A percentile compares a stretch with the other conserved stretches of the same genome.
Evolutionary conservation across 2,113 vertebrate species (phyloP).

Genomic region (Megaceryle torquata): DNA sequence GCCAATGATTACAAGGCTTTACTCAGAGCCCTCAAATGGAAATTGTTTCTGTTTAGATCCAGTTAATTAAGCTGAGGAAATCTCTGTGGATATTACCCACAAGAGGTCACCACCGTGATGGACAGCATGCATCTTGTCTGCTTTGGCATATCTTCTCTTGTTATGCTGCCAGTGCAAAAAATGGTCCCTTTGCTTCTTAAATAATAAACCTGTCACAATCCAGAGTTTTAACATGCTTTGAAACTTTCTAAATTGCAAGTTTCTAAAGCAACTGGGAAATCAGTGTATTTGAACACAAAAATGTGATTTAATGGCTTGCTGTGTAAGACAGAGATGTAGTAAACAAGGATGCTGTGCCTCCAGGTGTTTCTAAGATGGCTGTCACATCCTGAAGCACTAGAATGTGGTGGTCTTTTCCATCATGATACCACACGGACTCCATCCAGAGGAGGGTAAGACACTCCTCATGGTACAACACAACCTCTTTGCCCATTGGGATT

Average conservation of each 20-base stretch:
- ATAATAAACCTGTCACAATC: neutral
- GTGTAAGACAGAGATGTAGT: neutral
- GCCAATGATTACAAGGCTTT: neutral
- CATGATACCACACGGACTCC: neutral
- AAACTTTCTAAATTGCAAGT: neutral
- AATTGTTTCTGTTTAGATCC: neutral
- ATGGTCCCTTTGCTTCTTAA: neutral
- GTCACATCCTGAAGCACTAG: neutral
- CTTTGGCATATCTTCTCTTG: neutral
- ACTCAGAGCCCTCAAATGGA: neutral
- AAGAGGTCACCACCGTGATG: neutral
- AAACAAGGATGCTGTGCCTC: neutral
- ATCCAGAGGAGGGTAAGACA: neutral
- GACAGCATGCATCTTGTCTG: accelerated
- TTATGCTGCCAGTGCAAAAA: neutral
- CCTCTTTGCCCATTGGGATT: neutral
- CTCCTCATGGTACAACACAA: neutral
- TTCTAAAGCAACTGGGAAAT: neutral
- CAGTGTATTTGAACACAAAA: neutral
- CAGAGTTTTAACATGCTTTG: neutral
- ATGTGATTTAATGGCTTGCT: neutral
- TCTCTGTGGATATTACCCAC: neutral
- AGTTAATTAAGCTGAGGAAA: neutral
- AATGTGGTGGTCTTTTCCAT: neutral
- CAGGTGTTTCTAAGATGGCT: neutral